Conservation (phyloP, 2,888 invertebrate genomes). For the Sinelater perroti region DNA sequence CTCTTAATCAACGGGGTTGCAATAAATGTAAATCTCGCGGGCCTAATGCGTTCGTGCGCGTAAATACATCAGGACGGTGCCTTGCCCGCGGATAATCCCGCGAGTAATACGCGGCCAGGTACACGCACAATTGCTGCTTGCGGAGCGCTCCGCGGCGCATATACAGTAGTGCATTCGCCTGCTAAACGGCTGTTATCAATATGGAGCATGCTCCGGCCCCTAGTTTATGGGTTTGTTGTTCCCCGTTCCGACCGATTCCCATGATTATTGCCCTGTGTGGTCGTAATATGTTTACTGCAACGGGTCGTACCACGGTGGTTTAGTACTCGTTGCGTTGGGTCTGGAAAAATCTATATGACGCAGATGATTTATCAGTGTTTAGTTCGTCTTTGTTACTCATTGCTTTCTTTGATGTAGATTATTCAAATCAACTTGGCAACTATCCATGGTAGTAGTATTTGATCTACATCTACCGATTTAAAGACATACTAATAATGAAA, state of each 20-base stretch:
- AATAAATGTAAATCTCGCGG: slow-evolving; percentile 35
- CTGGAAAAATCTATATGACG: too few relatives aligned
- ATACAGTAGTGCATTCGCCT: slow-evolving; percentile 7
- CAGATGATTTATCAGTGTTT: too few relatives aligned
- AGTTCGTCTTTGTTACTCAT: too few relatives aligned
- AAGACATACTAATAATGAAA: too few relatives aligned
- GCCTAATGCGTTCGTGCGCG: slow-evolving; percentile 29
- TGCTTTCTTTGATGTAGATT: too few relatives aligned
- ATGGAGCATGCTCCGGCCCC: background rate
- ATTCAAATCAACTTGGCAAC: too few relatives aligned
- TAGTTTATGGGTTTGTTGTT: slow-evolving; percentile 18
- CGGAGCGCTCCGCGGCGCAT: background rate
- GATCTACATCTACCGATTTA: too few relatives aligned
- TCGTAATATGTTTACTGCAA: slow-evolving; percentile 2
- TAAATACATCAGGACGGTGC: slow-evolving; percentile 5
- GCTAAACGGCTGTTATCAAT: slow-evolving; percentile 9
- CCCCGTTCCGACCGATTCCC: background rate
- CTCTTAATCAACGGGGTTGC: slow-evolving; percentile 33
- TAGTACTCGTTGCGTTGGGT: too few relatives aligned
- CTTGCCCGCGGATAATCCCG: slow-evolving; percentile 4
- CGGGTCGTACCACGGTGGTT: too few relatives aligned
- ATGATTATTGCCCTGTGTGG: slow-evolving; percentile 5
- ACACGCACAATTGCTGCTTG: too few relatives aligned
- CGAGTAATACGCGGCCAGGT: slow-evolving; percentile 11
- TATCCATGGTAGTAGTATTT: too few relatives aligned